Conservation (phyloP, 2,113 vertebrate species). For the Sula dactylatra region DNA sequence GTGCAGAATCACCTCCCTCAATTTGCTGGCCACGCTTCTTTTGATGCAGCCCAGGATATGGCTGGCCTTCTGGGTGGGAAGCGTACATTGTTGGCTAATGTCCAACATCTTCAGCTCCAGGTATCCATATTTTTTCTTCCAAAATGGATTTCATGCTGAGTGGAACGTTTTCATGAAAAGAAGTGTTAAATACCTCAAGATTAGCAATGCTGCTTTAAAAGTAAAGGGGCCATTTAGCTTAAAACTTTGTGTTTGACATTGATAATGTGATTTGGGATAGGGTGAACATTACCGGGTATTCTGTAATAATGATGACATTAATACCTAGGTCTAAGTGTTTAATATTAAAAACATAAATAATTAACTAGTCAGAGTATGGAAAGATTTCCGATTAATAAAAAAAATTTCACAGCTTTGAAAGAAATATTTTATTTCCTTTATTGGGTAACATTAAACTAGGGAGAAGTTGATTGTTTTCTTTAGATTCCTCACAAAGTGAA, state of each 20-base stretch:
- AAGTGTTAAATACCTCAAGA: neutral
- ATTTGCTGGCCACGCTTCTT: neutral
- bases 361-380: neutral
- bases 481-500: neutral
- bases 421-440: neutral
- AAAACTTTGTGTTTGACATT: neutral
- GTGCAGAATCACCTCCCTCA: fast-evolving
- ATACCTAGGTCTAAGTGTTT: neutral
- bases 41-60: neutral
- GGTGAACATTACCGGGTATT: neutral
- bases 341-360: neutral
- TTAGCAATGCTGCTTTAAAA: neutral
- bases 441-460: neutral
- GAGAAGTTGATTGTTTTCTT: neutral
- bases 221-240: neutral
- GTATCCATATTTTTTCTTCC: neutral
- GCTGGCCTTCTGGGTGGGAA: neutral
- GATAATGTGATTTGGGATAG: neutral
- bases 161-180: neutral
- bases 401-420: neutral
- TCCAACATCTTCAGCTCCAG: neutral
- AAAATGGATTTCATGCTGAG: neutral
- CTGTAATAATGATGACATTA: neutral
- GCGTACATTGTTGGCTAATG: neutral
- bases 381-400: neutral